Percentiles rank a stretch among this genome's conserved stretches.
phyloP scores from a whole-genome alignment of 2,113 vertebrate genomes.

The Grammomys surdaster region DNA sequence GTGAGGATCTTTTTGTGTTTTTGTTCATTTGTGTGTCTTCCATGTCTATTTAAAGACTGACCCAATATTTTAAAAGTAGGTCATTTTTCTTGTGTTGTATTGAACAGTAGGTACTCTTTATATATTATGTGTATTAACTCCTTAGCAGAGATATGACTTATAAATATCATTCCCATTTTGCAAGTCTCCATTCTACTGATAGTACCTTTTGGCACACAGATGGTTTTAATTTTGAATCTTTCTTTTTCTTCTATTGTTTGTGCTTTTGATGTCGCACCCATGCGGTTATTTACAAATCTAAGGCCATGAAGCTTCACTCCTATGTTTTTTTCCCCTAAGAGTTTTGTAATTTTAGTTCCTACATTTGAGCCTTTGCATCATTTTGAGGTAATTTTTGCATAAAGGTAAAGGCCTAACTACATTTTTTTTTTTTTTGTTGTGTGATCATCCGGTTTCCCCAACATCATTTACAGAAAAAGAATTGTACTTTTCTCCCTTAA shows the following conservation, averaged over 20 bases:
- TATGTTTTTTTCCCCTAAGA: neutral
- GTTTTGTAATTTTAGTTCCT: neutral
- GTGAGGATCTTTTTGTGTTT: neutral
- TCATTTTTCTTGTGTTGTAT: neutral
- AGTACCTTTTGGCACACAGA: neutral
- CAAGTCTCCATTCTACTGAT: neutral
- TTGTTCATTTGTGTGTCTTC: neutral
- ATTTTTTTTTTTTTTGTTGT: neutral
- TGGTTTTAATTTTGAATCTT: neutral
- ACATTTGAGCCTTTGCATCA: neutral
- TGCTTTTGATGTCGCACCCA: neutral
- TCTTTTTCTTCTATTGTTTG: neutral
- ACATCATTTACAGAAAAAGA: neutral
- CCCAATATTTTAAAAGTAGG: neutral
- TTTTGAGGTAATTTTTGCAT: neutral
- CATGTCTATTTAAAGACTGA: neutral
- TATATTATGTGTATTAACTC: neutral
- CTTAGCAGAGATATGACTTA: neutral
- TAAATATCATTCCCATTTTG: neutral
- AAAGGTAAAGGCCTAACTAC: neutral
- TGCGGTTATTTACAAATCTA: neutral
- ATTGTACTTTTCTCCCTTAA: neutral
- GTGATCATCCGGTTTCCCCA: neutral
- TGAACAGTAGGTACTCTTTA: neutral
- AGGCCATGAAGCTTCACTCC: neutral